phyloP scores from a whole-genome alignment of 2,797 vertebrate genomes.

The Heteromormyrus szaboi region DNA sequence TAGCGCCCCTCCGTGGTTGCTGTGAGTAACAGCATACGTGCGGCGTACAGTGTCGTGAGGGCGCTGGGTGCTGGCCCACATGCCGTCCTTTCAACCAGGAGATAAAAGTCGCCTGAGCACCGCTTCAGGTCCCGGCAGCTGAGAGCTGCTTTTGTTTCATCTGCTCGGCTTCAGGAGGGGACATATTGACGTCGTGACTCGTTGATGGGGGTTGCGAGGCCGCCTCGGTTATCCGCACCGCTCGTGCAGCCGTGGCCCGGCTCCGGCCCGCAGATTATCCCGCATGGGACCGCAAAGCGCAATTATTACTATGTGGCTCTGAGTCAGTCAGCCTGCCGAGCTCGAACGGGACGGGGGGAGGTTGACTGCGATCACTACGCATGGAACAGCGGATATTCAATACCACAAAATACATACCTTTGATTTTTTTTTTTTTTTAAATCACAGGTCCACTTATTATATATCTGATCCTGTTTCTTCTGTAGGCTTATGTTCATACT shows the following conservation, averaged over 20 bases:
- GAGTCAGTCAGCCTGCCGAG: not conserved
- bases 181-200: slow-evolving; percentile 4
- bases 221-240: not conserved
- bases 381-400: not conserved
- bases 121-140: slow-evolving; percentile 40
- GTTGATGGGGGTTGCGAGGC: not conserved
- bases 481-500: not conserved
- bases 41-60: not conserved
- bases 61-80: slow-evolving; percentile 40
- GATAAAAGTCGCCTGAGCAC: slow-evolving; percentile 38
- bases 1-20: slow-evolving; percentile 11
- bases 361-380: not conserved
- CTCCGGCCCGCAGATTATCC: not conserved
- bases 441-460: not conserved
- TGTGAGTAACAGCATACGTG: not conserved
- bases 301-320: not conserved
- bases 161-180: slow-evolving; percentile 1
- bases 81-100: slow-evolving; percentile 38
- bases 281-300: not conserved
- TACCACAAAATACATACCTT: not conserved
- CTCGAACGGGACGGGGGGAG: not conserved
- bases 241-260: not conserved
- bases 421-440: not conserved
- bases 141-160: slow-evolving; percentile 26
- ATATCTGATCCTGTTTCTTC: not conserved